Evolutionary conservation across 2,797 vertebrate species (phyloP), one percentile per base, ranked within the genome.

Genomic region (Zenarchopterus dispar): DNA sequence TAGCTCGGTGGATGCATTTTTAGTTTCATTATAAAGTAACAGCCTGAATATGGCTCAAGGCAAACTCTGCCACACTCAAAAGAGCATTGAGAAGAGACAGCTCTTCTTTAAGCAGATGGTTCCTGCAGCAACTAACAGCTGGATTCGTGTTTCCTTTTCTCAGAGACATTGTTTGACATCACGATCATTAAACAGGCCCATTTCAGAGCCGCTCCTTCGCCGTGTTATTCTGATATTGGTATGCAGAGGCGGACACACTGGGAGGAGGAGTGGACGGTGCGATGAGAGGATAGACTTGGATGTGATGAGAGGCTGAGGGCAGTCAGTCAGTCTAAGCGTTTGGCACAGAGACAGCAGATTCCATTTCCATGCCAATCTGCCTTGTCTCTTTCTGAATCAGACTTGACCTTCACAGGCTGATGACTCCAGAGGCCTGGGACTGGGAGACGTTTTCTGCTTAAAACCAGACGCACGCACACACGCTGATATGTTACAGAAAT

Each of bases 341-440:
- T 91, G 89, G 89, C 89, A 88, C 80, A 13, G 75, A 88, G 87
- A 91, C 90, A 90, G 88, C 82, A 63, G 89, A 92, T 92, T 92
- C 88, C 89, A 91, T 92, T 91, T 92, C 88, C 86, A 88, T 92
- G 91, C 89, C 91, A 92, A 91, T 92, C 91, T 88, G 88, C 86
- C 89, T 91, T 90, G 91, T 90, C 91, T 91, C 88, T 82, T 55
- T 85, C 73, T 78, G 84, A 88, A 92, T 91, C 89, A 87, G 86
- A 88, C 87, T 88, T 91, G 89, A 92, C 91, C 89, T 92, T 92
- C 89, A 92, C 90, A 90, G 88, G 70, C 88, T 81, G 88, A 87
- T 85, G 86, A 87, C 89, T 92, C 86, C 58, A 69, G 88, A 90
- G 86, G 84, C 88, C 78, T 70, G 78, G 76, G 88, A 82, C 84